phyloP scores from a whole-genome alignment of 2,888 invertebrate species.

The Tenthredo livida region DNA sequence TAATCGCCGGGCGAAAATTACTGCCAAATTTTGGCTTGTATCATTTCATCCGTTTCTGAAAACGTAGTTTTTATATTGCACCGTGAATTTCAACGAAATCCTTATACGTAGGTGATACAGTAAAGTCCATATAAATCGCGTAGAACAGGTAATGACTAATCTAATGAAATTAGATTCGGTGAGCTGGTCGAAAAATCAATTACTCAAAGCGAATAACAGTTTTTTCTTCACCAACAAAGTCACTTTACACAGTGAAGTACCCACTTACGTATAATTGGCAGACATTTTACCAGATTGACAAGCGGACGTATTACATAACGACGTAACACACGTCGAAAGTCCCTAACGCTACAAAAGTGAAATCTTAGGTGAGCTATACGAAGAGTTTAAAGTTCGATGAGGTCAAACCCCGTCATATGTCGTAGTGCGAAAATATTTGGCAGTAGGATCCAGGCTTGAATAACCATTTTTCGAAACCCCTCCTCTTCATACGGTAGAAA shows the following conservation, averaged over 20 bases:
- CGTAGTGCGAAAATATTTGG: not conserved
- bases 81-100: not conserved
- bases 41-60: not conserved
- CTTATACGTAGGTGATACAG: not conserved
- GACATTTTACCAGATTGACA: slow-evolving; percentile 7
- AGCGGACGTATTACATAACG: not conserved
- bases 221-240: not conserved
- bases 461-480: not conserved
- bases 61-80: not conserved
- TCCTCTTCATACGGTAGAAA: not conserved
- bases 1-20: not conserved
- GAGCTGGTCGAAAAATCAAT: not conserved
- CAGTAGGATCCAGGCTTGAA: not conserved
- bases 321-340: not conserved
- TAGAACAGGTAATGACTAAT: not conserved
- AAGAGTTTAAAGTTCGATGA: slow-evolving; percentile 5
- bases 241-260: not conserved
- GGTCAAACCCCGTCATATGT: not conserved
- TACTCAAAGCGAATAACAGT: not conserved
- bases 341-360: not conserved
- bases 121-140: not conserved
- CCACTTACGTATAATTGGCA: not conserved
- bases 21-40: not conserved
- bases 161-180: not conserved
- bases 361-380: slow-evolving; percentile 14